These are phyloP conservation scores for Ploceus nigricollis DNA, from an alignment of 2,113 vertebrate species.

Conservation along the genomic window DNA sequence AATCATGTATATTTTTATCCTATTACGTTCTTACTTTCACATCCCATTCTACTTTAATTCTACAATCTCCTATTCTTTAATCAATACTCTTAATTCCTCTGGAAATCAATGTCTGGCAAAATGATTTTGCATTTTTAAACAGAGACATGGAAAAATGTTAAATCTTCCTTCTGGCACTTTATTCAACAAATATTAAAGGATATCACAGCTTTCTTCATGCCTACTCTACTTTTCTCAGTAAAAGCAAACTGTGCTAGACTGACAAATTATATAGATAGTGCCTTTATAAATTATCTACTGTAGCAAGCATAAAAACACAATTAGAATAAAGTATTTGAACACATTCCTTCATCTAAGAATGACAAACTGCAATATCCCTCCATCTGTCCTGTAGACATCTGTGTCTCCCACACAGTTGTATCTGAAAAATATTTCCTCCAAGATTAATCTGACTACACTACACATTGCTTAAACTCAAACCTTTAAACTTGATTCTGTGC, in stretches of 20 bases:
- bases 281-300: neutral
- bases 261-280: neutral
- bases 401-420: neutral
- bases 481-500: neutral
- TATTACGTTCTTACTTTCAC: neutral
- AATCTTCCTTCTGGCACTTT: neutral
- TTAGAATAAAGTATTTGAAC: neutral
- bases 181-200: neutral
- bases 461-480: rapidly evolving
- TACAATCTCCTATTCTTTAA: neutral
- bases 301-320: neutral
- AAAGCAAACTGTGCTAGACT: neutral
- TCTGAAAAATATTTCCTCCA: neutral
- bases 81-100: neutral
- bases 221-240: neutral
- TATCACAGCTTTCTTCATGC: neutral
- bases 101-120: neutral
- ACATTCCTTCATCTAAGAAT: neutral
- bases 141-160: neutral
- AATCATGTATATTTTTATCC: neutral
- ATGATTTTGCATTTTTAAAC: neutral
- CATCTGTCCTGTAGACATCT: neutral
- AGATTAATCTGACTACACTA: neutral
- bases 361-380: neutral
- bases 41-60: neutral